Percentiles rank a stretch among this genome's conserved stretches.
Conservation (phyloP, 2,797 vertebrate genomes). For the Zenarchopterus dispar region DNA sequence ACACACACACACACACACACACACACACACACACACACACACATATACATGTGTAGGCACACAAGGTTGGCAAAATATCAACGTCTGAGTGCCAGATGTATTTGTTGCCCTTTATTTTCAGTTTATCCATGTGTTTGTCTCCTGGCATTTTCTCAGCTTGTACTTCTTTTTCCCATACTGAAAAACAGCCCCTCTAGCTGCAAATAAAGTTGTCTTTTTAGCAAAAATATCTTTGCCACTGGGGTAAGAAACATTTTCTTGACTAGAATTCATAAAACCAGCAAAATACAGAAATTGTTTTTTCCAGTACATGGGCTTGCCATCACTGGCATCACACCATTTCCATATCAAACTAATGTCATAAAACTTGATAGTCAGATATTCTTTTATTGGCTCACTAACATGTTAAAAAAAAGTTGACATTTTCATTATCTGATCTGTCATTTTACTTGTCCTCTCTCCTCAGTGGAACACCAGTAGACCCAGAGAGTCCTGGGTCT, state of each 20-base stretch:
- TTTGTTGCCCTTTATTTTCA: conserved; percentile 31
- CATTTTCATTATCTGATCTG: conserved; percentile 5
- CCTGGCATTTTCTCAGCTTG: conserved; percentile 19
- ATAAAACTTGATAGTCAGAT: conserved; percentile 1
- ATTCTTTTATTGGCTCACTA: conserved; percentile 12
- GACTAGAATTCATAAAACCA: no score
- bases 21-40: conserved; percentile 1
- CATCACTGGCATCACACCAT: conserved; percentile 14
- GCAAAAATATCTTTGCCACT: no score
- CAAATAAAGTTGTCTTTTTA: no score
- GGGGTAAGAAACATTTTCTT: no score
- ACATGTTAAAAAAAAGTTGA: conserved; percentile 1
- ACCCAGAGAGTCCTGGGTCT: no score
- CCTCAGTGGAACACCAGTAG: no score
- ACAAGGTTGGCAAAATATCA: conserved; percentile 39
- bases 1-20: conserved; percentile 50
- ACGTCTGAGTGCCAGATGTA: conserved; percentile 63
- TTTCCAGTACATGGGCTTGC: no score
- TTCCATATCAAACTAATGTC: conserved; percentile 16
- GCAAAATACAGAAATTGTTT: no score
- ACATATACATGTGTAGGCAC: conserved; percentile 2
- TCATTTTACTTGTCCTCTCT: no score
- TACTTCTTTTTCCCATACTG: conserved; percentile 27
- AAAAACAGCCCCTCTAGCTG: no score
- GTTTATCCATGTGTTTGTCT: conserved; percentile 28